A percentile compares a stretch with the other conserved stretches of the same genome.
These are phyloP conservation scores for Saimiri boliviensis DNA, from an alignment of 2,113 vertebrate genomes.

Conservation along the genomic window DNA sequence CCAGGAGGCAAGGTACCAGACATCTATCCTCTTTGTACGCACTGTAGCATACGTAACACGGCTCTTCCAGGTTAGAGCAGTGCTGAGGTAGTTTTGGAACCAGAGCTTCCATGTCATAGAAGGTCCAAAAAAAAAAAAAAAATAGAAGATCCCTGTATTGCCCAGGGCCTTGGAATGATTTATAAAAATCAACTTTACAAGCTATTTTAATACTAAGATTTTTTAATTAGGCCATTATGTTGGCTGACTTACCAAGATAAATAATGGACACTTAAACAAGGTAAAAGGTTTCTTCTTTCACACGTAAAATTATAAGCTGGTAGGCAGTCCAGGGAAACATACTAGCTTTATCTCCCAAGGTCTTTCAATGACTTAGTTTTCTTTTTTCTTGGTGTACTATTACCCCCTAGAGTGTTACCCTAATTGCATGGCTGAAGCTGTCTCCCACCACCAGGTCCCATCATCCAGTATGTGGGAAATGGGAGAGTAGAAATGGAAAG, in stretches of 20 bases:
- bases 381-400: not conserved
- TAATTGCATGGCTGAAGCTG: not conserved
- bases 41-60: not conserved
- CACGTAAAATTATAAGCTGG: not conserved
- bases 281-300: not conserved
- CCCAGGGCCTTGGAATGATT: not conserved
- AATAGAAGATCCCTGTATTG: not conserved
- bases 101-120: not conserved
- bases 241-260: not conserved
- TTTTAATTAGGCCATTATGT: not conserved
- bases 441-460: not conserved
- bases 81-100: not conserved
- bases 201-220: not conserved
- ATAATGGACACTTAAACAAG: not conserved
- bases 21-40: not conserved
- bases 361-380: not conserved
- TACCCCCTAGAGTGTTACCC: not conserved
- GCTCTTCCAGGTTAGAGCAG: not conserved
- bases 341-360: not conserved
- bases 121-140: not conserved
- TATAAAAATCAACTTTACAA: not conserved
- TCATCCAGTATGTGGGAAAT: not conserved
- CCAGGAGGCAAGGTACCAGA: not conserved
- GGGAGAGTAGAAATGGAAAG: not conserved
- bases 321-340: not conserved